These are phyloP conservation scores for Drosophila algonquin DNA, from an alignment of 2,888 invertebrate species.

Conservation along the genomic window DNA sequence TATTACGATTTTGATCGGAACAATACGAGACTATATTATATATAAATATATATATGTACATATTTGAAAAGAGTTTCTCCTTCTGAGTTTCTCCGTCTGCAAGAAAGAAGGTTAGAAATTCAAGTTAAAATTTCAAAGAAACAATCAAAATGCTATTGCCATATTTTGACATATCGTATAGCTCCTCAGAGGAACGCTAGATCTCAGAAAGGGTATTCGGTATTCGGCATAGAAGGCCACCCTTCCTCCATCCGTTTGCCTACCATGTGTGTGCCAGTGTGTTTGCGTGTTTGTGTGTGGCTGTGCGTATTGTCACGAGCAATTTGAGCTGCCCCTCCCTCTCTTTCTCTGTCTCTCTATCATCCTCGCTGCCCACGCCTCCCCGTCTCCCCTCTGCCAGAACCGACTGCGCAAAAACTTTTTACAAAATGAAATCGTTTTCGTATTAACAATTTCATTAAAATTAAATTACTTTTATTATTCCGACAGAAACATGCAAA, in stretches of 20 bases:
- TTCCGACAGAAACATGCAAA: constrained; percentile 50
- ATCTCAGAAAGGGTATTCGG: not conserved
- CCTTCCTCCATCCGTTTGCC: constrained; percentile 48
- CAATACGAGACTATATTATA: no score
- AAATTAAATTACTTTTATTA: constrained; percentile 79
- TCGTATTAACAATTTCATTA: constrained; percentile 81
- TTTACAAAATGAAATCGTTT: constrained; percentile 81
- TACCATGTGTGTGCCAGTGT: constrained; percentile 13
- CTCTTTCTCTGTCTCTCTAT: constrained; percentile 7
- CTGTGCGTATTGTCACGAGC: constrained; percentile 78
- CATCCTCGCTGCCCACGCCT: constrained; percentile 3
- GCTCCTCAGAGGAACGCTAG: not conserved
- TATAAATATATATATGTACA: no score
- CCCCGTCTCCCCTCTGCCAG: not conserved
- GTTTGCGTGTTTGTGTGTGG: constrained; percentile 30
- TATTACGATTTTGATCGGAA: not conserved
- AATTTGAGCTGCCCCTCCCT: constrained; percentile 69
- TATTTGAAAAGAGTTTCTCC: no score
- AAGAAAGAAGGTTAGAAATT: no score
- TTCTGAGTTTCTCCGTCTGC: no score
- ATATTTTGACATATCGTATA: not conserved
- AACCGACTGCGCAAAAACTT: constrained; percentile 58
- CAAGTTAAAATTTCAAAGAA: not conserved
- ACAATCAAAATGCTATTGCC: not conserved
- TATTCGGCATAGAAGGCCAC: not conserved